These are phyloP conservation scores for Muscidifurax raptorellus DNA, from an alignment of 1,140 invertebrate genomes.

Conservation along the genomic window DNA sequence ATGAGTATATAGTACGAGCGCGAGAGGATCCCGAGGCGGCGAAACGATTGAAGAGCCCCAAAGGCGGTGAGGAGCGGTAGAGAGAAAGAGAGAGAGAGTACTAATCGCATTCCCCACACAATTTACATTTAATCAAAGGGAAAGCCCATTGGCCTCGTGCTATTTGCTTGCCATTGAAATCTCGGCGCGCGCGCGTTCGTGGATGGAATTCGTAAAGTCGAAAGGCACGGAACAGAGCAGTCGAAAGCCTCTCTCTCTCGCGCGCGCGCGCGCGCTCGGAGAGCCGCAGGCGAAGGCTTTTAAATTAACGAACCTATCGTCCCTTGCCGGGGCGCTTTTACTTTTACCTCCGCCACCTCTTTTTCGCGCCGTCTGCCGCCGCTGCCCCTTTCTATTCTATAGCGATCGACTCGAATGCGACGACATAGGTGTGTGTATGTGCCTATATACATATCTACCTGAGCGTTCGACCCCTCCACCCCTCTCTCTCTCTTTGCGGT, in stretches of 20 bases:
- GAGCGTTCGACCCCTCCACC: not conserved
- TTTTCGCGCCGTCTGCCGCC: not conserved
- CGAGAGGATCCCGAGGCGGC: conserved; percentile 37
- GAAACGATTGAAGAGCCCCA: conserved; percentile 64
- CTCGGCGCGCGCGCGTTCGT: conserved; percentile 62
- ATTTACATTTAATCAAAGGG: conserved; percentile 75
- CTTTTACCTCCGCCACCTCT: not conserved
- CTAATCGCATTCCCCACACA: conserved; percentile 73
- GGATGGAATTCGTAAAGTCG: conserved; percentile 71
- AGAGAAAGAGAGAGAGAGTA: conserved; percentile 54
- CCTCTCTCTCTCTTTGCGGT: not conserved
- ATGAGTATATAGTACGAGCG: too few relatives aligned
- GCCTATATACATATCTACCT: not conserved
- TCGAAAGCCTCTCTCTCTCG: conserved; percentile 40
- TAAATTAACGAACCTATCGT: conserved; percentile 50
- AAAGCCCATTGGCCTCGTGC: conserved; percentile 72
- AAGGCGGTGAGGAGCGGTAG: conserved; percentile 55
- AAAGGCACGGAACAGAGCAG: conserved; percentile 47
- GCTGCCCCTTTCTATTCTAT: not conserved
- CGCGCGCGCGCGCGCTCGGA: not conserved
- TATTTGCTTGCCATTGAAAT: conserved; percentile 74
- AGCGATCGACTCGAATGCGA: not conserved
- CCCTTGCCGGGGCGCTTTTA: conserved; percentile 36
- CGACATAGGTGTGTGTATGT: not conserved
- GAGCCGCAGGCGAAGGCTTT: conserved; percentile 34